Evolutionary conservation across 1,140 invertebrate species (phyloP).

Genomic region (Gonatopus flavifemur): DNA sequence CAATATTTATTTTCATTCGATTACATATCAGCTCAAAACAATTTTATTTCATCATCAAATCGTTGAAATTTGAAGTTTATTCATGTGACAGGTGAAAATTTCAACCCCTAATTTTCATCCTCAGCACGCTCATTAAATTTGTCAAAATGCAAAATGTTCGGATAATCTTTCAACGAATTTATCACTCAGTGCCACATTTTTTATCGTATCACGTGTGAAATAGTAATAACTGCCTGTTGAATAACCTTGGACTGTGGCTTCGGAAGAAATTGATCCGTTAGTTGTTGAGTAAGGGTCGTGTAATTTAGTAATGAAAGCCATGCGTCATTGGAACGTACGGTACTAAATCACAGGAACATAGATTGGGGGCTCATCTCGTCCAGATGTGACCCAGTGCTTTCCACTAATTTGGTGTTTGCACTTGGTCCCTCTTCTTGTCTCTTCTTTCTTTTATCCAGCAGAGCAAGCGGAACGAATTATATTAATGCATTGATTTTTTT

Average conservation of each 20-base stretch:
- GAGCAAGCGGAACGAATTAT: too few species aligned
- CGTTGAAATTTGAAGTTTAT: too few species aligned
- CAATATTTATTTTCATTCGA: too few species aligned
- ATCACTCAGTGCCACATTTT: too few species aligned
- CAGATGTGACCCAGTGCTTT: slow-evolving; percentile 46
- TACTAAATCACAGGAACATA: slow-evolving; percentile 49
- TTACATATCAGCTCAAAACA: too few species aligned
- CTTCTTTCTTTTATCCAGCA: slow-evolving; percentile 2
- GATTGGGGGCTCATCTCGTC: slow-evolving; percentile 46
- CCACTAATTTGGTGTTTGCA: slow-evolving; percentile 34
- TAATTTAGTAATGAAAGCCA: slow-evolving; percentile 52
- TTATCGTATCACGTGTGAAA: not conserved
- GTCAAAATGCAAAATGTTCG: too few species aligned
- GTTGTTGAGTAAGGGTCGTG: slow-evolving; percentile 34
- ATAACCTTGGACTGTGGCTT: slow-evolving; percentile 24
- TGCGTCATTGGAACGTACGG: slow-evolving; percentile 35
- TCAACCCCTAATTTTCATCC: too few species aligned
- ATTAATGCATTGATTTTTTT: too few species aligned
- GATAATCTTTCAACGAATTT: too few species aligned
- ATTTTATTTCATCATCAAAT: too few species aligned
- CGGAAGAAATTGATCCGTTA: slow-evolving; percentile 37
- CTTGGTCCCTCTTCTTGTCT: slow-evolving; percentile 13
- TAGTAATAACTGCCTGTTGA: slow-evolving; percentile 18
- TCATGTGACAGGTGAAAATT: too few species aligned
- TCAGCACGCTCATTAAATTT: too few species aligned